Percentiles rank a stretch among this genome's conserved stretches.
phyloP scores from a whole-genome alignment of 2,797 vertebrate genomes.

The Dryobates pubescens region DNA sequence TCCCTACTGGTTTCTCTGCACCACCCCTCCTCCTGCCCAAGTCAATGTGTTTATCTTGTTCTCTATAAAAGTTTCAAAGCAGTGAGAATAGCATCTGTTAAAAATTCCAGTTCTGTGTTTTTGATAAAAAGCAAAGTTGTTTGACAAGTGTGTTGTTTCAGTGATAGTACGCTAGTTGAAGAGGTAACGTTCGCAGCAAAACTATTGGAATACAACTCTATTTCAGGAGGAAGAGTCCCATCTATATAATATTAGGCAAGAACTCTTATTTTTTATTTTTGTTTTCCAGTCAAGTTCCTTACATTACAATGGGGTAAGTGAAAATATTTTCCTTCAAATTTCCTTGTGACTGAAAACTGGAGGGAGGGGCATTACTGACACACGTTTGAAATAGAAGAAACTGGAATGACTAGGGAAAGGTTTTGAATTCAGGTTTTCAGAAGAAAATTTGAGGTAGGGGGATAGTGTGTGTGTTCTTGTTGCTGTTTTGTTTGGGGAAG shows the following conservation, averaged over 20 bases:
- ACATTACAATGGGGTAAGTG: not conserved
- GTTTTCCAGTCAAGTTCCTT: not conserved
- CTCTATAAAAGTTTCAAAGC: constrained; percentile 7
- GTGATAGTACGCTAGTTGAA: not conserved
- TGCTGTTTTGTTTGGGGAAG: not conserved
- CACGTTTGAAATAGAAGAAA: not conserved
- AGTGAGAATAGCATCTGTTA: constrained; percentile 11
- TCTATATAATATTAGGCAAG: not conserved
- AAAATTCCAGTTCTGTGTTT: not conserved
- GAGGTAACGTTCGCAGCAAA: not conserved
- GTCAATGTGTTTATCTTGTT: constrained; percentile 3
- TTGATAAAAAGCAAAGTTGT: not conserved
- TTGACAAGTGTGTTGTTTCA: not conserved
- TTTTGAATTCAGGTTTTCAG: not conserved
- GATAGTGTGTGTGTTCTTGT: not conserved
- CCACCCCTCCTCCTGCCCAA: not conserved
- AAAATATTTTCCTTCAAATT: not conserved
- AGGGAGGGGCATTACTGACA: not conserved
- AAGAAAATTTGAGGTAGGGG: not conserved
- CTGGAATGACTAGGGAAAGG: not conserved
- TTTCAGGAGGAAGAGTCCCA: not conserved
- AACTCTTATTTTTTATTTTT: not conserved
- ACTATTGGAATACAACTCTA: not conserved
- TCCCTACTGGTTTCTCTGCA: not conserved
- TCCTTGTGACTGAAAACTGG: not conserved